Conservation (phyloP, 2,888 invertebrate species). For the Mesorhabditis spiculigera region DNA sequence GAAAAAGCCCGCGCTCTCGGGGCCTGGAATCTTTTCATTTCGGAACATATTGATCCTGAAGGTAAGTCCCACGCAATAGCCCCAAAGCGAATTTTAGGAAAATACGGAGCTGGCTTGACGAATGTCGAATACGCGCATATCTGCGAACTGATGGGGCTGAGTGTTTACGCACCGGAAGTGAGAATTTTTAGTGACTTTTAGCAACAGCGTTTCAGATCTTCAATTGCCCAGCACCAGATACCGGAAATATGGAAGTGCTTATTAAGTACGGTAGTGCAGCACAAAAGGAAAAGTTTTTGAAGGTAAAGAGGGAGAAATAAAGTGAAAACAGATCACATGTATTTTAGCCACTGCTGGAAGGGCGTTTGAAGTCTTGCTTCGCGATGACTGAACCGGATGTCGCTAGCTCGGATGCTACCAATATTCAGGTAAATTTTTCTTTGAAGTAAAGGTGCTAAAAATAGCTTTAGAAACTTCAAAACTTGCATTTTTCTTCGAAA, state of each 20-base stretch:
- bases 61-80: constrained; percentile 18
- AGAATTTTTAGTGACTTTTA: constrained; percentile 3
- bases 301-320: neutral
- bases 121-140: constrained; percentile 63
- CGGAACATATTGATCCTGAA: constrained; percentile 60
- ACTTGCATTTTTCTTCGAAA: neutral
- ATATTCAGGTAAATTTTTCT: constrained; percentile 56
- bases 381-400: constrained; percentile 62
- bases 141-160: constrained; percentile 62
- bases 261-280: constrained; percentile 61
- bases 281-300: constrained; percentile 55
- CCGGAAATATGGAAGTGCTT: constrained; percentile 64
- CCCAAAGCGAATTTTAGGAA: neutral
- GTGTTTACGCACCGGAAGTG: constrained; percentile 60
- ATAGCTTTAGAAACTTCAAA: neutral
- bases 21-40: constrained; percentile 62
- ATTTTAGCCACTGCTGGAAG: constrained; percentile 58
- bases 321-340: neutral
- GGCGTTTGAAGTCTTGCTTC: constrained; percentile 60
- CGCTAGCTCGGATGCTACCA: constrained; percentile 63
- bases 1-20: constrained; percentile 60
- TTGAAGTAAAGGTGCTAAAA: constrained; percentile 1
- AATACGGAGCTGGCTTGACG: constrained; percentile 58
- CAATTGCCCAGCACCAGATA: constrained; percentile 63
- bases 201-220: constrained; percentile 57